phyloP scores from a whole-genome alignment of 2,888 invertebrate genomes.

The Polylopha cassiicola region DNA sequence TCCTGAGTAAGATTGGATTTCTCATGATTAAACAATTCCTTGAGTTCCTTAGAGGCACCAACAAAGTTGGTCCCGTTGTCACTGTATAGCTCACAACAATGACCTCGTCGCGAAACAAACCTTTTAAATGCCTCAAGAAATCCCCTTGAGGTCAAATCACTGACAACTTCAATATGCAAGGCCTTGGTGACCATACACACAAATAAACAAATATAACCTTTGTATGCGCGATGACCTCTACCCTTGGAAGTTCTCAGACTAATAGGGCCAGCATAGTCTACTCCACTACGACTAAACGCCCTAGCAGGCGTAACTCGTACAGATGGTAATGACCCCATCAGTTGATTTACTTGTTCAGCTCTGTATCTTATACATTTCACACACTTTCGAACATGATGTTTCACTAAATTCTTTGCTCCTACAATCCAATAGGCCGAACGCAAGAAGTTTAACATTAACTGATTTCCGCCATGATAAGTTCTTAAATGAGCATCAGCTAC shows the following conservation, averaged over 20 bases:
- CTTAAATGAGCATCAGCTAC: constrained; percentile 22
- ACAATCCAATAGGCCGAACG: constrained; percentile 21
- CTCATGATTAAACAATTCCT: constrained; percentile 4
- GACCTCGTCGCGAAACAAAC: constrained; percentile 27
- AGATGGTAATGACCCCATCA: constrained; percentile 14
- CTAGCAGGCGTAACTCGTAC: constrained; percentile 13
- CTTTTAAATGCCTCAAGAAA: constrained; percentile 28
- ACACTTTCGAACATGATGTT: constrained; percentile 8
- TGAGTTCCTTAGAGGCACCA: constrained; percentile 24
- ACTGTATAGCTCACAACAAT: constrained; percentile 25
- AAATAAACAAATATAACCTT: constrained; percentile 25
- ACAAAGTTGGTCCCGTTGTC: constrained; percentile 31
- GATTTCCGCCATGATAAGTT: constrained; percentile 28
- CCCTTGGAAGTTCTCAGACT: constrained; percentile 22
- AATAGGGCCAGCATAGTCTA: constrained; percentile 26
- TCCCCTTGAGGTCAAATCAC: constrained; percentile 22
- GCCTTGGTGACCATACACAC: constrained; percentile 27
- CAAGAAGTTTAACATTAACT: constrained; percentile 23
- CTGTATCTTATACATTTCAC: constrained; percentile 8
- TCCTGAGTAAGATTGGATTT: too few species aligned
- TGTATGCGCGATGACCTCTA: constrained; percentile 21
- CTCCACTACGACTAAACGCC: constrained; percentile 21
- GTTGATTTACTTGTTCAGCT: neutral
- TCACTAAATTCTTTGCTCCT: constrained; percentile 12
- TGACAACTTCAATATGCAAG: constrained; percentile 27